Percentiles rank a stretch among this genome's conserved stretches.
phyloP scores from a whole-genome alignment of 2,888 invertebrate species.

The Drosophila formosana region DNA sequence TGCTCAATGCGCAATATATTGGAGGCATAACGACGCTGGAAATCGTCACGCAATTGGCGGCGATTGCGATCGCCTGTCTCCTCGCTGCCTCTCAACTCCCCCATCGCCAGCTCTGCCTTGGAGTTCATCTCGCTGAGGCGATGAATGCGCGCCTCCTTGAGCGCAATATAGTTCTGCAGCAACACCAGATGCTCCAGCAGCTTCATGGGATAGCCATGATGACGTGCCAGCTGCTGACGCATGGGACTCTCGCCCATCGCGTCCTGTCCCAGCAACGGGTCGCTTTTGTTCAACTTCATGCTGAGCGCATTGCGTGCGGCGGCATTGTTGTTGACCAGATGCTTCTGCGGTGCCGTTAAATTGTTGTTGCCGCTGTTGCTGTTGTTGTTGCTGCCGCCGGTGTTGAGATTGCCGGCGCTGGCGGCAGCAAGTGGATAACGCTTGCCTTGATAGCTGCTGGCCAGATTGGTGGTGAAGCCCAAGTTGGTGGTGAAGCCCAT shows the following conservation, averaged over 20 bases:
- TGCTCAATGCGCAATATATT: constrained; percentile 95
- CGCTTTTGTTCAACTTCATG: constrained; percentile 87
- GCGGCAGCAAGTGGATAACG: constrained; percentile 36
- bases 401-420: constrained; percentile 30
- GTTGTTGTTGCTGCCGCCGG: not conserved
- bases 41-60: constrained; percentile 88
- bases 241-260: constrained; percentile 84
- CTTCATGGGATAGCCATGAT: constrained; percentile 94
- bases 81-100: constrained; percentile 41
- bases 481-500: constrained; percentile 68
- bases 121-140: constrained; percentile 94
- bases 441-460: constrained; percentile 53
- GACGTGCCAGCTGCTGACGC: constrained; percentile 84
- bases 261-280: constrained; percentile 89
- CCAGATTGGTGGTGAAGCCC: constrained; percentile 87
- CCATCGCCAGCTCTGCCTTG: constrained; percentile 92
- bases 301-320: constrained; percentile 72
- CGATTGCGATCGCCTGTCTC: constrained; percentile 45
- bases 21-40: constrained; percentile 95
- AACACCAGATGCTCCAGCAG: constrained; percentile 94
- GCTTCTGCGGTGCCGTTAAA: constrained; percentile 54
- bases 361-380: constrained; percentile 14
- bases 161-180: constrained; percentile 93
- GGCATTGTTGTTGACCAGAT: constrained; percentile 85
- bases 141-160: constrained; percentile 93